Conservation (phyloP, 2,888 invertebrate genomes). For the Orthonevra nobilis region DNA sequence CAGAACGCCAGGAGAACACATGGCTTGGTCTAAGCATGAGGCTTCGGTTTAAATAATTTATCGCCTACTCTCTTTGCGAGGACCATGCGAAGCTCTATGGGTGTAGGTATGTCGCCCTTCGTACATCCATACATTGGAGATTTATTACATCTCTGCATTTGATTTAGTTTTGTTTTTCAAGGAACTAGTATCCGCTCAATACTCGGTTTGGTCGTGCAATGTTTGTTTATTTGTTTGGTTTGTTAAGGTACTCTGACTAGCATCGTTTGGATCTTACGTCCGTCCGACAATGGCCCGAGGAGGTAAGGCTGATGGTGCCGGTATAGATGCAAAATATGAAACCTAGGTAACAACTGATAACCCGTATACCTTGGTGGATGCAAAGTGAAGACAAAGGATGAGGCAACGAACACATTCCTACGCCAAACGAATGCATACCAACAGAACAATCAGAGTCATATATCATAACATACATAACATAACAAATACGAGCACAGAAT, state of each 20-base stretch:
- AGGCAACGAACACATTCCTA: conserved; percentile 8
- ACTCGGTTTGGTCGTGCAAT: conserved; percentile 24
- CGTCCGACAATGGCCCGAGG: conserved; percentile 12
- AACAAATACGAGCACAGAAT: no score
- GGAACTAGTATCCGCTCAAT: conserved; percentile 23
- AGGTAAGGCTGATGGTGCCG: background rate
- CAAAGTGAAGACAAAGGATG: background rate
- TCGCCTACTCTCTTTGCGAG: conserved; percentile 47
- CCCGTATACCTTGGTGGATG: no score
- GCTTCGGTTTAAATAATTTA: conserved; percentile 65
- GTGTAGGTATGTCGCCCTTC: conserved; percentile 30
- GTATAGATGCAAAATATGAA: background rate
- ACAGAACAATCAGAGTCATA: conserved; percentile 16
- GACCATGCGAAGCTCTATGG: background rate
- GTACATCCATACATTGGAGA: conserved; percentile 52
- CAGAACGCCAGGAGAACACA: conserved; percentile 20
- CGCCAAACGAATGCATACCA: conserved; percentile 10
- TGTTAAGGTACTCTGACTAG: conserved; percentile 27
- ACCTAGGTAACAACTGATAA: no score
- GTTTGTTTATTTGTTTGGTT: conserved; percentile 53
- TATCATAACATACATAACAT: conserved; percentile 7
- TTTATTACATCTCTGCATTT: conserved; percentile 68
- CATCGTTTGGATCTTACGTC: conserved; percentile 13
- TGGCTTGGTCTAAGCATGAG: conserved; percentile 32
- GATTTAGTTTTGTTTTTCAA: conserved; percentile 62